These are phyloP conservation scores for Macrostomum cliftonense DNA, from an alignment of 2,888 invertebrate species.

Conservation along the genomic window DNA sequence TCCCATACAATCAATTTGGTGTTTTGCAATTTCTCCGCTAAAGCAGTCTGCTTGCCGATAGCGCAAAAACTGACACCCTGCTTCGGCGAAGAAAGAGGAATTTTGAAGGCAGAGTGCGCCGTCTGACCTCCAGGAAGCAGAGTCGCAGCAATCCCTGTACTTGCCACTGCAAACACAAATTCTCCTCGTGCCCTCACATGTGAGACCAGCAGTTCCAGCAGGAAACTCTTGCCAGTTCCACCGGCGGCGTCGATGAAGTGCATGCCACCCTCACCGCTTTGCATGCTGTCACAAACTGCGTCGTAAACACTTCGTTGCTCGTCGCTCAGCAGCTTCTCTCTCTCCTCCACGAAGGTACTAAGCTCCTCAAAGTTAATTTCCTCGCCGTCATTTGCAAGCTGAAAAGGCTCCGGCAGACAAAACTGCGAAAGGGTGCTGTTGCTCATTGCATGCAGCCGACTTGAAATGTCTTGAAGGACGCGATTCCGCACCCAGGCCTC, in stretches of 20 bases:
- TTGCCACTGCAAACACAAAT: slow-evolving; percentile 33
- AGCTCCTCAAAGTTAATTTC: too few species aligned
- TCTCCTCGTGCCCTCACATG: slow-evolving; percentile 20
- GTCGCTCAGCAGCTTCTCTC: neutral
- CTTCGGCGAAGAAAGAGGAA: slow-evolving; percentile 6
- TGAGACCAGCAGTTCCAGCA: neutral
- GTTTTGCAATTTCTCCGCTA: slow-evolving; percentile 7
- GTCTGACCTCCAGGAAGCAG: slow-evolving; percentile 22
- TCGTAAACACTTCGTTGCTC: slow-evolving; percentile 1
- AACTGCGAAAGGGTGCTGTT: too few species aligned
- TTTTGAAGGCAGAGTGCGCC: slow-evolving; percentile 14
- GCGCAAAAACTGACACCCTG: too few species aligned
- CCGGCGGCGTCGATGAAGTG: slow-evolving; percentile 34
- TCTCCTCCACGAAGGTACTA: neutral
- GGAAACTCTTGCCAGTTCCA: slow-evolving; percentile 24
- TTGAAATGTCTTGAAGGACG: too few species aligned
- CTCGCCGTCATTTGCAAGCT: too few species aligned
- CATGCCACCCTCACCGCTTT: slow-evolving; percentile 5
- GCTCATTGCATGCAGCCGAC: too few species aligned
- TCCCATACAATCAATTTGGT: slow-evolving; percentile 31
- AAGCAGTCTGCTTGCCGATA: neutral
- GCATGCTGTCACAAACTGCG: neutral
- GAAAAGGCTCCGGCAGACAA: too few species aligned
- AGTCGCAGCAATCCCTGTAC: slow-evolving; percentile 39
- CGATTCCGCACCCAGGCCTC: too few species aligned